Base-by-base conservation (phyloP, 1,140 invertebrate genomes). In the Nautilus pompilius region DNA sequence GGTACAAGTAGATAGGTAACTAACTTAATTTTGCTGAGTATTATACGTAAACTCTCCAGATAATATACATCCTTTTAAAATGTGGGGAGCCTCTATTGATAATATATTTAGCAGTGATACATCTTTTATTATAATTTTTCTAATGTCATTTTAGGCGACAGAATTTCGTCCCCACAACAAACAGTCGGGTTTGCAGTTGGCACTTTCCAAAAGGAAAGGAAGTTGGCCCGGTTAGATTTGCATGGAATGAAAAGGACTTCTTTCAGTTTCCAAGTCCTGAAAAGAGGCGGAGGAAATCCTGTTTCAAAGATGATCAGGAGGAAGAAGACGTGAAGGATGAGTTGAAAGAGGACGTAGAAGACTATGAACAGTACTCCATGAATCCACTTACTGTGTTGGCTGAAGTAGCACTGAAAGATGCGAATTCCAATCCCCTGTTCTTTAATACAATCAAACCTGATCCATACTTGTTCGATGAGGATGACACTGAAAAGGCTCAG, bases 121-220 rank as follows among this genome's bases (percentile, higher is more conserved):
- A n/a, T n/a, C n/a, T n/a, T n/a, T n/a, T n/a, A n/a, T n/a, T n/a
- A n/a, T n/a, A n/a, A n/a, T n/a, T n/a, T 20, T 46, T 17, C n/a
- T 46, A 4, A 46, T 46, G 3, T 41, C 29, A 53, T 53, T 53
- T 53, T 28, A 53, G 49, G 29, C 49, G 49, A 53, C 49, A 53
- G 8, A 53, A 53, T 28, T 53, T 53, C 29, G 26, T 53, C 17
- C 49, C 49, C 17, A 53, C 49, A 4, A 53, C 20, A 24, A 53
- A 53, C 26, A 53, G 49, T 24, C 49, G 49, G 3, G 49, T 53
- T 53, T 53, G 49, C 26, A 53, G 49, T 26, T 53, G 49, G 49
- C 49, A 53, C 29, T 53, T 53, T 24, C 49, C 49, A 28, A 6
- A 8, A 5, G 49, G 49, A 15, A 53, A 53, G 49, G 26, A 53